Percentiles rank a stretch among this genome's conserved stretches.
Evolutionary conservation across 2,113 vertebrate species (phyloP).

Genomic region (Paradoxurus hermaphroditus): DNA sequence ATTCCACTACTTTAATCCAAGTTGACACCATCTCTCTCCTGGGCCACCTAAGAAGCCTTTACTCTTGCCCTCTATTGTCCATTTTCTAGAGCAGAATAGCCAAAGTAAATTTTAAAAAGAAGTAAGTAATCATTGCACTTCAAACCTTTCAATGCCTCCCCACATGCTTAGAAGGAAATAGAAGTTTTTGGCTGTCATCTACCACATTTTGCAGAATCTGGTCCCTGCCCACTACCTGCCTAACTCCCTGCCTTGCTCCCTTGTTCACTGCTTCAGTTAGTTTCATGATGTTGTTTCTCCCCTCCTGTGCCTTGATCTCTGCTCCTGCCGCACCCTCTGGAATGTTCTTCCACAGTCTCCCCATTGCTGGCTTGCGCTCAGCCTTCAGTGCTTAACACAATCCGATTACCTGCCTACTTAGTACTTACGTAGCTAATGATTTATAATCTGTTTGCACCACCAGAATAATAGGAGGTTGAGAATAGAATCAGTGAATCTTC

Average conservation of each 20-base stretch:
- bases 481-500: background rate
- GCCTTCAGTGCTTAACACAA: background rate
- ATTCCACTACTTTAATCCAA: background rate
- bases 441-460: background rate
- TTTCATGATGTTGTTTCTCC: too few relatives aligned
- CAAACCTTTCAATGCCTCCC: background rate
- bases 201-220: too few relatives aligned
- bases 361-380: background rate
- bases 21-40: fast-evolving
- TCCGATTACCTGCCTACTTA: background rate
- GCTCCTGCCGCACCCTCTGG: too few relatives aligned
- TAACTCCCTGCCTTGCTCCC: fast-evolving
- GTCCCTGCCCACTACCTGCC: fast-evolving
- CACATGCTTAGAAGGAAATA: background rate
- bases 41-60: too few relatives aligned
- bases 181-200: background rate
- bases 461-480: background rate
- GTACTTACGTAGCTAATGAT: background rate
- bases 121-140: background rate
- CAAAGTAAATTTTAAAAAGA: background rate
- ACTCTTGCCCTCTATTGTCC: background rate
- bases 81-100: background rate
- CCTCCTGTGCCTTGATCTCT: background rate
- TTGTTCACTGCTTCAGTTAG: fast-evolving
- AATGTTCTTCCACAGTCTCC: background rate